Base-by-base conservation (phyloP, 2,888 invertebrate genomes). In the Amblyjoppa fuscipennis region DNA sequence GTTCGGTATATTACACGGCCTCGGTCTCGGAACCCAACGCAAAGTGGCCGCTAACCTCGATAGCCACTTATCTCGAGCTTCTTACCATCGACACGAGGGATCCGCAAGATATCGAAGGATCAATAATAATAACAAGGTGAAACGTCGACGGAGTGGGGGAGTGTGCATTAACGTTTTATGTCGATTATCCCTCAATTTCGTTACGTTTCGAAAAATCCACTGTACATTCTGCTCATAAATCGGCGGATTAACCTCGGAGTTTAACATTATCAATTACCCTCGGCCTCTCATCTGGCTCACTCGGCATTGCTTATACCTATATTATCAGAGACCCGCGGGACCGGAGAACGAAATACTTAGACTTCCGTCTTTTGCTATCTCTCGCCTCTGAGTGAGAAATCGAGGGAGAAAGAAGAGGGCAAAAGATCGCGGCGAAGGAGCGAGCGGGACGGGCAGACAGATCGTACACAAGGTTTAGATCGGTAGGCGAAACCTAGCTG, bases 231-330 rank as follows among this genome's bases (percentile, higher is more conserved):
- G 90, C 90, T 86, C 92, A 92, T 93, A 93, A 93, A 93, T 93
- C 92, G 91, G 85, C 89, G 91, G 92, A 93, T 93, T 93, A 93
- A 93, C 91, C 93, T 88, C 88, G 83, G 84, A 90, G 91, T 91
- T 93, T 91, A 93, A 90, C 92, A 91, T 93, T 93, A 94, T 93
- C 93, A 93, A 93, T 93, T 93, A 93, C 91, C 89, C 87, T 77
- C 88, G 76, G 87, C 88, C 87, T 81, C 86, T 88, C 64, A 13
- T 53, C 66, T 25, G 28, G 64, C 66, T 25, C 51, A 51, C 66
- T 76, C 76, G 66, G 31, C n/a, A 51, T 41, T 61, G 25, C 45
- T 49, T 49, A 49, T 64, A 49, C 49, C 61, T 64, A 25, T 49
- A 49, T 56, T 49, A 49, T 28, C 31, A 66, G 76, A 87, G 85